Percentiles rank a stretch among this genome's conserved stretches.
Conservation (phyloP, 2,797 vertebrate genomes). For the Sebastes matsubarae region DNA sequence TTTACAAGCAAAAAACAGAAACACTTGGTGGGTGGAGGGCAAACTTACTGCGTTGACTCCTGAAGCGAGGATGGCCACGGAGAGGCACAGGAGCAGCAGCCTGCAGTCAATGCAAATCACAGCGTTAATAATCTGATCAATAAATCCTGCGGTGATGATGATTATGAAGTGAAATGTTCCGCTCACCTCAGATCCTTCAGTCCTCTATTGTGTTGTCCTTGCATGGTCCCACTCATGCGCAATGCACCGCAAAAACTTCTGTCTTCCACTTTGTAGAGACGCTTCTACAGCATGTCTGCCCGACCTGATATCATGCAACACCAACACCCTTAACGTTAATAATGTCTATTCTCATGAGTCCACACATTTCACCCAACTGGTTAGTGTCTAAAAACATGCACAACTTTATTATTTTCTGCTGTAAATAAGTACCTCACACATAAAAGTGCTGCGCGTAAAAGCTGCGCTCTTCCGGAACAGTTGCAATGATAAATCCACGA, state of each 20-base stretch:
- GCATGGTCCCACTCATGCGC: constrained; percentile 74
- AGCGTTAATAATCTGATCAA: not conserved
- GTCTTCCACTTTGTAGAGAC: constrained; percentile 32
- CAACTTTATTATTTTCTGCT: not conserved
- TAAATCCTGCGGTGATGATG: not conserved
- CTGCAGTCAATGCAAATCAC: constrained; percentile 48
- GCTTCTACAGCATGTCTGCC: constrained; percentile 74
- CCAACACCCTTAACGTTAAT: not conserved
- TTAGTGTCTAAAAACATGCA: not conserved
- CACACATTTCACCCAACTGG: not conserved
- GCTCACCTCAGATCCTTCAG: constrained; percentile 62
- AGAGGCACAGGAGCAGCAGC: constrained; percentile 76
- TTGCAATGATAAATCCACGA: not conserved
- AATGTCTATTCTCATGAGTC: not conserved
- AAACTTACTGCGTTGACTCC: constrained; percentile 81
- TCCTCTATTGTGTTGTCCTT: constrained; percentile 41
- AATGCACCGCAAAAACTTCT: constrained; percentile 65
- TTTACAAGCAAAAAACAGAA: not conserved
- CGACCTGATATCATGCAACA: constrained; percentile 38
- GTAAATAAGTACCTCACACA: not conserved
- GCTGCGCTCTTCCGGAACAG: too few species aligned
- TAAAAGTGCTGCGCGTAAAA: accelerated
- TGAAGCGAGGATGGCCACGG: constrained; percentile 64
- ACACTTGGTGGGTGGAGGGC: not conserved
- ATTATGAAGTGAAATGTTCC: not conserved